Base-by-base conservation (phyloP, 2,113 vertebrate species). In the Sigmodon hispidus region DNA sequence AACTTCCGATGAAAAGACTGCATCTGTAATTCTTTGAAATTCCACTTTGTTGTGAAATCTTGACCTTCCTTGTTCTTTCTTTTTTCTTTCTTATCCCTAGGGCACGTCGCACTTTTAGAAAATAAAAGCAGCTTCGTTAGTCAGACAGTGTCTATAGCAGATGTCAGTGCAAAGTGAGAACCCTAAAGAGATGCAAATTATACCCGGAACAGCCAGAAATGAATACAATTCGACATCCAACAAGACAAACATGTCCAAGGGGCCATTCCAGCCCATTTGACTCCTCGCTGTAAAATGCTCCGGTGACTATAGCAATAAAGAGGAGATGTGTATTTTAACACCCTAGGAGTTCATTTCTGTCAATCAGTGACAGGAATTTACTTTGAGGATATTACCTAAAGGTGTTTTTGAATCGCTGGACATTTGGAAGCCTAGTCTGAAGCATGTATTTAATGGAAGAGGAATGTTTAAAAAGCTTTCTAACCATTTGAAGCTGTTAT, bases 361-460 rank as follows among this genome's bases (percentile, higher is more conserved):
- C 97, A 89, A 95, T 97, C 95, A 97, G n/a, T 67, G 57, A 77
- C 85, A 89, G 79, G 45, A 88, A 93, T 97, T 96, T 92, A 95
- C 97, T 96, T 97, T 96, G 73, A 80, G 45, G 77, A 94, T 95
- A 97, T 98, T 93, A 96, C 96, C 96, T 97, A 95, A 97, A 96
- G 94, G 95, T 97, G 89, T 96, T 97, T 97, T 93, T 96, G 92
- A 97, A 95, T 97, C 90, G 90, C 92, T 94, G 97, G 94, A 97
- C 95, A 94, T 97, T 97, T 92, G 96, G 95, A 96, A 96, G 81
- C 55, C 77, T 93, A 50, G 75, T 94, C 93, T 96, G 96, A 96
- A 96, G 72, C 83, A 69, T 87, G 93, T 73, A 96, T 97, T 98
- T 97, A 97, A 98, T 94, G 86, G 95, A 89, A 90, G 65, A 91